Evolutionary conservation across 2,888 invertebrate species (phyloP).

Genomic region (Sericinus montela): DNA sequence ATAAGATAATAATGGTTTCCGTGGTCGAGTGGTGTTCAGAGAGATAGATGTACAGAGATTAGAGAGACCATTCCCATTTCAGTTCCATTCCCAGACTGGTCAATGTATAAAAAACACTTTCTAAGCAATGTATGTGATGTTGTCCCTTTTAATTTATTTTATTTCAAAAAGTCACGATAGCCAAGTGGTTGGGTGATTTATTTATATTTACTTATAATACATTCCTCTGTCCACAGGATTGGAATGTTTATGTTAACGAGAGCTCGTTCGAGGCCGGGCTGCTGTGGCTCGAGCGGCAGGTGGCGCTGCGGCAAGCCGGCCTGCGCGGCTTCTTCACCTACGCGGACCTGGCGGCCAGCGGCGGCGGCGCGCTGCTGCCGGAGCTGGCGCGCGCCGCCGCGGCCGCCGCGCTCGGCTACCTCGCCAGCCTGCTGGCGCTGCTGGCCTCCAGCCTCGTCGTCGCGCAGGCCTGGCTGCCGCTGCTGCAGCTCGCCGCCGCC

Average conservation of each 20-base stretch:
- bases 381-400: constrained; percentile 28
- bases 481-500: constrained; percentile 24
- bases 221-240: constrained; percentile 78
- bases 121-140: not conserved
- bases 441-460: constrained; percentile 39
- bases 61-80: too few relatives aligned
- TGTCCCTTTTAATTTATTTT: too few relatives aligned
- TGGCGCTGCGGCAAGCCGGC: constrained; percentile 86
- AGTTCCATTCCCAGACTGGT: too few relatives aligned
- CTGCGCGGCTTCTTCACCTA: constrained; percentile 91
- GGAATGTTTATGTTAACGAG: constrained; percentile 90
- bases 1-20: too few relatives aligned
- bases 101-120: too few relatives aligned
- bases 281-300: constrained; percentile 82
- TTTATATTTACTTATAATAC: not conserved
- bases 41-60: too few relatives aligned
- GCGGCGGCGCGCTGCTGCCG: constrained; percentile 61
- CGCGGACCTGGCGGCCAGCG: constrained; percentile 83
- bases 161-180: too few relatives aligned
- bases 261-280: constrained; percentile 87
- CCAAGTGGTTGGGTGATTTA: too few relatives aligned
- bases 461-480: constrained; percentile 29
- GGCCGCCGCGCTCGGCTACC: constrained; percentile 31
- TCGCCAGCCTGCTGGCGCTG: constrained; percentile 32
- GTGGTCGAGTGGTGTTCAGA: too few relatives aligned